Percentiles rank a stretch among this genome's conserved stretches.
Conservation (phyloP, 2,888 invertebrate species). For the Diplolepis rosae region DNA sequence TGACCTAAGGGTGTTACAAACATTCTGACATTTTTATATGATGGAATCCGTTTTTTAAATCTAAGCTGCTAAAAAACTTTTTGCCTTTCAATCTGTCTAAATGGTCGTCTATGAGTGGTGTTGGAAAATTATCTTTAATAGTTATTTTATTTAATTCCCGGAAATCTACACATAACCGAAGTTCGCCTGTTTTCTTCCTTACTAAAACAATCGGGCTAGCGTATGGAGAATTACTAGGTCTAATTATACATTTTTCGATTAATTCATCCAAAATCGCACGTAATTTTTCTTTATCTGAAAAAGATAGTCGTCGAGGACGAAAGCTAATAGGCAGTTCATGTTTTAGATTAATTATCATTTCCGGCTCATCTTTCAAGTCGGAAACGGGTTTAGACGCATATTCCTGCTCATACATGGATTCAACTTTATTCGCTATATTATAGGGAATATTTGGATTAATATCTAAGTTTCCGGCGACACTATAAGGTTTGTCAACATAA, state of each 20-base stretch:
- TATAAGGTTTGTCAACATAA: no score
- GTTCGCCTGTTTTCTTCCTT: slow-evolving; percentile 24
- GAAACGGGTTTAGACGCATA: not conserved
- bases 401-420: no score
- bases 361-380: not conserved
- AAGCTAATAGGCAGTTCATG: slow-evolving; percentile 32
- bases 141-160: slow-evolving; percentile 32
- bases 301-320: slow-evolving; percentile 30
- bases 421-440: no score
- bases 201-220: slow-evolving; percentile 28
- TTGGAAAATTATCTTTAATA: slow-evolving; percentile 26
- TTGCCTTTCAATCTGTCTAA: slow-evolving; percentile 15
- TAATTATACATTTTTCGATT: not conserved
- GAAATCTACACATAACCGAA: slow-evolving; percentile 15
- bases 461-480: no score
- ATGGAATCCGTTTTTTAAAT: not conserved
- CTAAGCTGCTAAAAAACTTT: slow-evolving; percentile 13
- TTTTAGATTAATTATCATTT: slow-evolving; percentile 25
- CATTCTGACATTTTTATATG: slow-evolving; percentile 27
- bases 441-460: no score
- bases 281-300: slow-evolving; percentile 31
- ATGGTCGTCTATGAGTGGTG: slow-evolving; percentile 27
- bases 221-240: slow-evolving; percentile 15
- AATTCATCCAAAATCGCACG: slow-evolving; percentile 19
- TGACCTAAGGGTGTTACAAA: slow-evolving; percentile 59